These are phyloP conservation scores for Elysia crispata DNA, from an alignment of 2,888 invertebrate species.

Conservation along the genomic window DNA sequence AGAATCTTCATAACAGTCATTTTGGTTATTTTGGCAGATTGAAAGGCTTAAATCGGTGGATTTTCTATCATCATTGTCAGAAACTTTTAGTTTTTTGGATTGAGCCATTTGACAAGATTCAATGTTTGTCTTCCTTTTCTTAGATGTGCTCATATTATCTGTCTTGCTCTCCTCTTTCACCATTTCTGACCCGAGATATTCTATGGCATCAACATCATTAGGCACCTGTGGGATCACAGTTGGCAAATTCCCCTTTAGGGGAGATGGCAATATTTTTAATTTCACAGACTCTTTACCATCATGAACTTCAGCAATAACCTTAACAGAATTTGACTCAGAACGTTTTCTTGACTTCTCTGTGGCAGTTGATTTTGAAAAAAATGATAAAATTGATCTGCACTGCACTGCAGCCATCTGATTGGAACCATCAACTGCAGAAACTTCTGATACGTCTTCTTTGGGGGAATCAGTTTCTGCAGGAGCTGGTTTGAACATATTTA, in stretches of 20 bases:
- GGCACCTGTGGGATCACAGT: background rate
- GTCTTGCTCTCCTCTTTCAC: too few relatives aligned
- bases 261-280: background rate
- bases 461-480: background rate
- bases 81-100: too few relatives aligned
- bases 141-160: background rate
- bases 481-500: conserved; percentile 40
- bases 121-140: background rate
- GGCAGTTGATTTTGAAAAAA: conserved; percentile 21
- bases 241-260: too few relatives aligned
- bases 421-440: background rate
- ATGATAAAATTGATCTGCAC: conserved; percentile 41
- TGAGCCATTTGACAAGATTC: background rate
- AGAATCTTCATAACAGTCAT: background rate
- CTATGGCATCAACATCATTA: conserved; percentile 38
- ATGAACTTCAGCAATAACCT: conserved; percentile 54
- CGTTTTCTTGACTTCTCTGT: background rate
- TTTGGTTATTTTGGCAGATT: conserved; percentile 20
- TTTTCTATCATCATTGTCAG: background rate
- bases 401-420: background rate
- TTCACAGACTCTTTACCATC: conserved; percentile 36
- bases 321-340: conserved; percentile 18
- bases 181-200: conserved; percentile 48
- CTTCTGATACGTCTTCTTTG: background rate
- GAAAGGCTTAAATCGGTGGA: background rate